Evolutionary conservation across 2,797 vertebrate genomes (phyloP).

Genomic region (Phrynocephalus vlangalii): DNA sequence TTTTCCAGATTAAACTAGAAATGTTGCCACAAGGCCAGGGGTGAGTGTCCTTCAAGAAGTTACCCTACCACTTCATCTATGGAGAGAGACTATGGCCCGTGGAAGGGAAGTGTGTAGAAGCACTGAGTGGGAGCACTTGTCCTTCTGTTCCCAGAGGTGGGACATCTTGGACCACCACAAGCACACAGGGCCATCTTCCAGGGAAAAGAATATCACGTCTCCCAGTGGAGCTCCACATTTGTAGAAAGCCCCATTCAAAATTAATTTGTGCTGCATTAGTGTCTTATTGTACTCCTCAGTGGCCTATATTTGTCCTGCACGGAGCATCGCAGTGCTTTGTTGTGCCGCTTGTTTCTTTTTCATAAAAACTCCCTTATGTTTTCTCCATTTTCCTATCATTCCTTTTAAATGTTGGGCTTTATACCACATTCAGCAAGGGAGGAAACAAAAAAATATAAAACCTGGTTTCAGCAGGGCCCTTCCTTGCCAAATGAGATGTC

Average conservation of each 20-base stretch:
- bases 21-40: too few species aligned
- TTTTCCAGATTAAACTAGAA: neutral
- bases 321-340: neutral
- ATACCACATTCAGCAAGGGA: too few species aligned
- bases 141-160: neutral
- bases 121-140: neutral
- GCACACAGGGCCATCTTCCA: neutral
- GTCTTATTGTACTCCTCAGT: accelerated
- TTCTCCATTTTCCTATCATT: neutral
- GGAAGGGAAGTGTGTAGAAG: neutral
- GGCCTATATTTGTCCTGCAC: neutral
- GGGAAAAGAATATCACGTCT: neutral
- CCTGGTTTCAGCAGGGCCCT: neutral
- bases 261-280: neutral
- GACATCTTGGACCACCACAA: neutral
- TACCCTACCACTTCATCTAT: too few species aligned
- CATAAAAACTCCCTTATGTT: neutral
- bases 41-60: too few species aligned
- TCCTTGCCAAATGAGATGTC: neutral
- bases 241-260: slow-evolving; percentile 40
- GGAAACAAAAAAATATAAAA: neutral
- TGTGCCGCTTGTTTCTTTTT: too few species aligned
- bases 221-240: slow-evolving; percentile 15
- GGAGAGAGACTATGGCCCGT: too few species aligned
- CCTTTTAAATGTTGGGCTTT: neutral